These are phyloP conservation scores for Maccullochella peelii DNA, from an alignment of 2,113 vertebrate genomes.

Conservation along the genomic window DNA sequence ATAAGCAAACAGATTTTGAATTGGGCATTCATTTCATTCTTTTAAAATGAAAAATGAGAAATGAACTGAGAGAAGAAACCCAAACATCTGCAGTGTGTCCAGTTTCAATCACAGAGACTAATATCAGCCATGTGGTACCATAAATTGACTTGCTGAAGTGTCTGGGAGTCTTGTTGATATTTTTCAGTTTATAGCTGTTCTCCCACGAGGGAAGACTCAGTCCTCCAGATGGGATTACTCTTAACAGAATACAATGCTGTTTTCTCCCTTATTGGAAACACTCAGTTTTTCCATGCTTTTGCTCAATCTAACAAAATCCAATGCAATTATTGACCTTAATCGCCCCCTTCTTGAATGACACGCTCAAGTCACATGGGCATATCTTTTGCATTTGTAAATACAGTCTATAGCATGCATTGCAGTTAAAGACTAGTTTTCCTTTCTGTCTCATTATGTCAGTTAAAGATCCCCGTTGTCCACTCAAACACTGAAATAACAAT, in stretches of 20 bases:
- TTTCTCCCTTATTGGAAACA: background rate
- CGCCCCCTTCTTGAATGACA: background rate
- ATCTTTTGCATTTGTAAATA: background rate
- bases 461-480: background rate
- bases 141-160: background rate
- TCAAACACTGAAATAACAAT: background rate
- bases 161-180: background rate
- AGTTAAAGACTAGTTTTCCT: background rate
- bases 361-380: too few species aligned
- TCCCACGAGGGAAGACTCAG: background rate
- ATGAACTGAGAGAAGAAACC: background rate
- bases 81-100: conserved; percentile 5
- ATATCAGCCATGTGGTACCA: conserved; percentile 5
- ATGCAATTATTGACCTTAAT: background rate
- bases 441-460: background rate
- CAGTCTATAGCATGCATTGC: background rate
- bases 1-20: background rate
- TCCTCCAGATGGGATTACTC: conserved; percentile 10
- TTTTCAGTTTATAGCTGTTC: background rate
- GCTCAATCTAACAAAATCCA: background rate
- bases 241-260: background rate
- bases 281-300: background rate
- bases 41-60: too few species aligned
- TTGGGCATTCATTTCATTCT: background rate
- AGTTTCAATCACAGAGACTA: too few species aligned